Evolutionary conservation across 2,797 vertebrate species (phyloP), one percentile per base, ranked within the genome.

Genomic region (Tachyglossus aculeatus): DNA sequence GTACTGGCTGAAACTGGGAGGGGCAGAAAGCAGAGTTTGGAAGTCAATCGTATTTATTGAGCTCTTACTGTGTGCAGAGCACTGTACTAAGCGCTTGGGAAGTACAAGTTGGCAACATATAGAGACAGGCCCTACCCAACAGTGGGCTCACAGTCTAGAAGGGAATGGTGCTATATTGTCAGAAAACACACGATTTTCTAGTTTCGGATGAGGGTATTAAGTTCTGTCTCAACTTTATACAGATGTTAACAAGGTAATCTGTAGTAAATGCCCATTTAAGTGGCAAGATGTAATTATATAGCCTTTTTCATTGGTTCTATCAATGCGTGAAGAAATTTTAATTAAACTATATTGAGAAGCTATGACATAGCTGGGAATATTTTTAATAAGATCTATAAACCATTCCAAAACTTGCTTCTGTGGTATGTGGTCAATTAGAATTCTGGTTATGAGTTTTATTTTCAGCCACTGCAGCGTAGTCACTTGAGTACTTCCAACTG

Each of bases 301-400:
- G 64, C 39, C n/a, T 25, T 19, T 9, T 48, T 44, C 27, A 21
- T 13, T 38, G 13, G 15, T 47, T 60, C 65, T 21, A 27, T 34
- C 6, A 25, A 51, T 31, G 11, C 32, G 41, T 16, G 34, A 36
- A 61, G 24, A 60, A 43, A 32, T 60, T 71, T 71, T 54, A 68
- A 45, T 53, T 76, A 62, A 77, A 67, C 39, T 58, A 43, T 56
- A 37, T 41, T 29, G 31, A 27, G 14, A 48, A 29, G 9, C 31
- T 24, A 31, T 48, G 45, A 16, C 61, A 29, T 45, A 33, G 10
- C 44, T n/a, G 24, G 48, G 18, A 59, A 39, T 58, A 7, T 70
- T 45, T 66, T 69, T 66, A 74, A 50, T 34, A 34, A 41, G 61
- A 32, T 81, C 40, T 39, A 52, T 68, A 56, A 51, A 66, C 32